A percentile compares a stretch with the other conserved stretches of the same genome.
These are phyloP conservation scores for Pegea sp. DNA, from an alignment of 23 tunicate genomes.

Conservation along the genomic window DNA sequence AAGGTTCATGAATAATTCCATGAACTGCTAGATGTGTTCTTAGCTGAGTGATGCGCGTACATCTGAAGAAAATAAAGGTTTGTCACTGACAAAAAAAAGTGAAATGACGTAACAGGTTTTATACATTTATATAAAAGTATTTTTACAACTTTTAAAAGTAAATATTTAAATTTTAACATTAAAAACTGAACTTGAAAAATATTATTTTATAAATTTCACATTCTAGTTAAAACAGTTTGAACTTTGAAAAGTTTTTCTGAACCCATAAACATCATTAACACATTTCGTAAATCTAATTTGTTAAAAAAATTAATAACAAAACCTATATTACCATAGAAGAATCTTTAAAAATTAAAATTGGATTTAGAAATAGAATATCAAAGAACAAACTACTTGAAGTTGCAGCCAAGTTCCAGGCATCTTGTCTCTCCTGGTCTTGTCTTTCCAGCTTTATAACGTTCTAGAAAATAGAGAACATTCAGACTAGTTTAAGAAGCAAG, in stretches of 20 bases:
- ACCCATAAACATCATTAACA: background rate
- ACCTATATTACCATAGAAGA: too few relatives aligned
- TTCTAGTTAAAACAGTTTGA: background rate
- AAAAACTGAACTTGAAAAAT: too few relatives aligned
- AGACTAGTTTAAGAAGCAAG: too few relatives aligned
- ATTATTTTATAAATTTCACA: background rate
- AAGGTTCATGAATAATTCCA: conserved; percentile 24
- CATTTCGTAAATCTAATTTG: background rate
- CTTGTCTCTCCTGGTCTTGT: conserved; percentile 43
- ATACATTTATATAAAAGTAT: too few relatives aligned
- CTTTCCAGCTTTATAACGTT: too few relatives aligned
- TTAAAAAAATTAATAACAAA: background rate
- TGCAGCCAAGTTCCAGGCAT: conserved; percentile 70
- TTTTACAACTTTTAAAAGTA: too few relatives aligned
- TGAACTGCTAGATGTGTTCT: conserved; percentile 49
- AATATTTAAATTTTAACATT: too few relatives aligned
- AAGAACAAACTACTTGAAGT: conserved; percentile 57
- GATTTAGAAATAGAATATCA: too few relatives aligned
- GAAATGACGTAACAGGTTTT: too few relatives aligned
- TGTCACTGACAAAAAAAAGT: too few relatives aligned
- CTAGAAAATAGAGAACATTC: too few relatives aligned
- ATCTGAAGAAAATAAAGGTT: conserved; percentile 37
- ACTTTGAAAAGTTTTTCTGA: background rate
- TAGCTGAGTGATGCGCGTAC: conserved; percentile 50
- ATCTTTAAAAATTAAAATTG: too few relatives aligned